A percentile compares a stretch with the other conserved stretches of the same genome.
These are phyloP conservation scores for Eremophila alpestris DNA, from an alignment of 2,797 vertebrate species.

Conservation along the genomic window DNA sequence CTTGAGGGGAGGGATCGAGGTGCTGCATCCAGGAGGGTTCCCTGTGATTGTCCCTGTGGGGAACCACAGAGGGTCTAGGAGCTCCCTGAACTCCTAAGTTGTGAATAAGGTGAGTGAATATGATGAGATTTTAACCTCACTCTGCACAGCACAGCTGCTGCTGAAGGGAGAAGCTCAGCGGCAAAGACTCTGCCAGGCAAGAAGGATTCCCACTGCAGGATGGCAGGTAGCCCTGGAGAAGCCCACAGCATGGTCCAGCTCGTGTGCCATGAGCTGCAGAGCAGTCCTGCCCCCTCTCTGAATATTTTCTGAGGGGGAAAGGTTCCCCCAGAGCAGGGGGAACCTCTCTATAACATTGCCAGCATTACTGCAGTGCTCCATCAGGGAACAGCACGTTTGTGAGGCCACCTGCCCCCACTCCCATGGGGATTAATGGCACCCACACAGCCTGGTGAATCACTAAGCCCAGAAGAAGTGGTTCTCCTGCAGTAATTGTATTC, in stretches of 20 bases:
- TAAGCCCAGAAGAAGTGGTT: background rate
- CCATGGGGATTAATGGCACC: background rate
- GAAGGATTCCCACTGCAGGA: background rate
- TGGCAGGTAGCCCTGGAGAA: background rate
- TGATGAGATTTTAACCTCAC: background rate
- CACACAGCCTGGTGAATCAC: background rate
- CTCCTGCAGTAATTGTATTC: background rate
- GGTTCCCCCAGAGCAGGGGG: background rate
- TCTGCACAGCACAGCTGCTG: background rate
- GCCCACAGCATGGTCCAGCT: background rate
- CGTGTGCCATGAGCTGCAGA: background rate
- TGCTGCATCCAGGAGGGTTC: background rate
- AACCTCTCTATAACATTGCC: background rate
- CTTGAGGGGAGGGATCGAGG: background rate
- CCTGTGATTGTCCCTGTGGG: background rate
- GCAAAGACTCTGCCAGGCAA: background rate
- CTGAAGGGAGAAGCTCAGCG: background rate
- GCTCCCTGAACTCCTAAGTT: background rate
- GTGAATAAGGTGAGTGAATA: background rate
- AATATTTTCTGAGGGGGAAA: background rate
- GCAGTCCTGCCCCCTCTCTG: background rate
- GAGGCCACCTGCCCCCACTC: background rate
- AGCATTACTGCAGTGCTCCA: accelerated
- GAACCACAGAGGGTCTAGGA: background rate
- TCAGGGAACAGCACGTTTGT: accelerated